Percentiles rank a stretch among this genome's conserved stretches.
phyloP scores from a whole-genome alignment of 2,888 invertebrate genomes.

The Euclidia mi region DNA sequence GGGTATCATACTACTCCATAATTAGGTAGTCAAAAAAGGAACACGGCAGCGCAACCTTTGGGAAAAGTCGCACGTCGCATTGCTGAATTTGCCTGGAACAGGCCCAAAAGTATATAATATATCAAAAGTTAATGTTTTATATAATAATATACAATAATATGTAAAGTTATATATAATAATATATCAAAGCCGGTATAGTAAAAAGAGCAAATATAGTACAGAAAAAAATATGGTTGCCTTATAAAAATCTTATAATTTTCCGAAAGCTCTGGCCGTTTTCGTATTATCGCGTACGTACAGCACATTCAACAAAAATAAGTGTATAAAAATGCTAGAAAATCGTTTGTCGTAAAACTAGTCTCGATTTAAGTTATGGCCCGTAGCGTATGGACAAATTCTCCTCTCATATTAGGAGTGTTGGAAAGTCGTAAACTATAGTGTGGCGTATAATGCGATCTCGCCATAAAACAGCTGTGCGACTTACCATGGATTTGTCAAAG shows the following conservation, averaged over 20 bases:
- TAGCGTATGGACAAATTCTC: conserved; percentile 76
- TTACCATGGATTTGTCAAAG: conserved; percentile 40
- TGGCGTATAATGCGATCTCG: conserved; percentile 65
- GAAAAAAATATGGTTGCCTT: too few relatives aligned
- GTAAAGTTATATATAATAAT: too few relatives aligned
- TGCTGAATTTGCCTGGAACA: too few relatives aligned
- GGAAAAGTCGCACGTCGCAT: too few relatives aligned
- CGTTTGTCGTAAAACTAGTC: conserved; percentile 72
- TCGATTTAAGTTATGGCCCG: conserved; percentile 70
- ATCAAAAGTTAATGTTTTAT: too few relatives aligned
- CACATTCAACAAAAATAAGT: conserved; percentile 33
- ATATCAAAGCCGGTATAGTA: too few relatives aligned
- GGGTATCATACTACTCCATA: too few relatives aligned
- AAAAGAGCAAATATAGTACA: too few relatives aligned
- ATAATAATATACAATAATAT: too few relatives aligned
- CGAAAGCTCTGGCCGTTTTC: not conserved
- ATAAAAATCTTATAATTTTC: not conserved
- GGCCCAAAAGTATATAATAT: too few relatives aligned
- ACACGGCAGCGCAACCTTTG: too few relatives aligned
- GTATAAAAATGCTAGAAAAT: conserved; percentile 56
- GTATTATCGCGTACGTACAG: not conserved
- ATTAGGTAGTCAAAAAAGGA: too few relatives aligned
- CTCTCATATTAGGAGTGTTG: conserved; percentile 70
- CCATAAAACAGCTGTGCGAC: conserved; percentile 67
- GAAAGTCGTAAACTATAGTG: conserved; percentile 73